Percentiles rank a stretch among this genome's conserved stretches.
Evolutionary conservation across 2,797 vertebrate genomes (phyloP).

Genomic region (Pseudomugil gertrudae): DNA sequence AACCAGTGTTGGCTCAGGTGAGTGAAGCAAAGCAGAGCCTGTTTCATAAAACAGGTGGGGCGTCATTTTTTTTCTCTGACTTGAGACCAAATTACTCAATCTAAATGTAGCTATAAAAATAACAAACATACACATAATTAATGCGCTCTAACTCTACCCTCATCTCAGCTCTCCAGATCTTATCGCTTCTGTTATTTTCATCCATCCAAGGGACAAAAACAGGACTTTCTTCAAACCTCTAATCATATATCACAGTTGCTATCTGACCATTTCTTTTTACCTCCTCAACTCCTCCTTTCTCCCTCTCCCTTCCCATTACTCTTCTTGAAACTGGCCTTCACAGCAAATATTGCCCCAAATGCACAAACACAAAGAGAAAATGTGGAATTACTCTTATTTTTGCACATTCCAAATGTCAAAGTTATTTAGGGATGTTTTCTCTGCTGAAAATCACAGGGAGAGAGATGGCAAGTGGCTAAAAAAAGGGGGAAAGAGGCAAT

Average conservation of each 20-base stretch:
- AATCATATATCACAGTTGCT: conserved; percentile 38
- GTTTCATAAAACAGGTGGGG: conserved; percentile 9
- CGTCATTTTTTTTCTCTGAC: conserved; percentile 24
- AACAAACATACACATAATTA: neutral
- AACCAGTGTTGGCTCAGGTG: neutral
- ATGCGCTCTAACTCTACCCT: conserved; percentile 5
- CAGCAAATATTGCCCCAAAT: conserved; percentile 2
- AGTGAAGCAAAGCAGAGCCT: neutral
- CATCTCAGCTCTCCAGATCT: neutral
- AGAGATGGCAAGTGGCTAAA: conserved; percentile 39
- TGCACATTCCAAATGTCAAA: conserved; percentile 43
- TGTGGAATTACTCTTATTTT: conserved; percentile 30
- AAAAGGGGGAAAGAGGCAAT: conserved; percentile 42
- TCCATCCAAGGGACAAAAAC: conserved; percentile 12
- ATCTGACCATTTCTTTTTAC: conserved; percentile 38
- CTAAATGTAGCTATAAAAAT: conserved; percentile 22
- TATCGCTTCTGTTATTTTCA: conserved; percentile 26
- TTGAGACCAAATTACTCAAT: conserved; percentile 15
- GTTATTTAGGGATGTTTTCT: conserved; percentile 51
- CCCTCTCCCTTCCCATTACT: neutral
- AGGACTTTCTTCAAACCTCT: conserved; percentile 19
- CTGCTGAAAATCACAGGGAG: conserved; percentile 42
- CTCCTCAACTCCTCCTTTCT: conserved; percentile 28
- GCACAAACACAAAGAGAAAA: conserved; percentile 5
- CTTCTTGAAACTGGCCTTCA: neutral